Base-by-base conservation (phyloP, 2,888 invertebrate genomes). In the Craniophora ligustri region DNA sequence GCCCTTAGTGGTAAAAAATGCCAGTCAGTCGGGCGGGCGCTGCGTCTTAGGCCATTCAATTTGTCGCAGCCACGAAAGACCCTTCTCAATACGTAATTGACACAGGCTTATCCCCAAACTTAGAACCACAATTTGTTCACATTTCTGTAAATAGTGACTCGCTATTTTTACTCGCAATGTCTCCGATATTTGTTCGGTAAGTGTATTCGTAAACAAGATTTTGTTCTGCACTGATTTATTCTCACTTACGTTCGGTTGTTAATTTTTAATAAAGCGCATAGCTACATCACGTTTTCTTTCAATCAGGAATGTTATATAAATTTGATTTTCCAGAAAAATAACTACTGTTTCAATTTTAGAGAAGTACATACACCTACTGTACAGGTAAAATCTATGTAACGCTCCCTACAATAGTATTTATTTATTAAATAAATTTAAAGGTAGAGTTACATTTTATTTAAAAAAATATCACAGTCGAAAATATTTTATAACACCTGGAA, bases 61-160 rank as follows among this genome's bases (percentile, higher is more conserved):
- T 91, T 90, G 88, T 91, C 88, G 84, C 80, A 75, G 63, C 75
- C 78, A 76, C 78, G 76, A 75, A 75, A 72, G 79, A 91, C 92
- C 91, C 91, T 91, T 82, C 88, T 90, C 91, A 91, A 87, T 89
- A 78, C 84, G 85, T 91, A 91, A 91, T 91, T 91, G 91, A 91
- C 91, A 89, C 84, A 82, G 84, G 91, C 87, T 91, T 90, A 91
- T 88, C 89, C 87, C 82, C 76, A 74, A 86, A 89, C 79, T 89
- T 86, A 84, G 86, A 85, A 77, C 83, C 86, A 83, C 89, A 87
- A 88, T 91, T 89, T 88, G 87, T 90, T 87, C 87, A 82, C 83
- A 84, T 82, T 83, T 83, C 77, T 82, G 76, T 82, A 81, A 83
- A 82, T 82, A 81, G 82, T 82, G 83, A 80, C 76, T 82, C 74